These are phyloP conservation scores for Bos javanicus DNA, from an alignment of 2,113 vertebrate species.

Conservation along the genomic window DNA sequence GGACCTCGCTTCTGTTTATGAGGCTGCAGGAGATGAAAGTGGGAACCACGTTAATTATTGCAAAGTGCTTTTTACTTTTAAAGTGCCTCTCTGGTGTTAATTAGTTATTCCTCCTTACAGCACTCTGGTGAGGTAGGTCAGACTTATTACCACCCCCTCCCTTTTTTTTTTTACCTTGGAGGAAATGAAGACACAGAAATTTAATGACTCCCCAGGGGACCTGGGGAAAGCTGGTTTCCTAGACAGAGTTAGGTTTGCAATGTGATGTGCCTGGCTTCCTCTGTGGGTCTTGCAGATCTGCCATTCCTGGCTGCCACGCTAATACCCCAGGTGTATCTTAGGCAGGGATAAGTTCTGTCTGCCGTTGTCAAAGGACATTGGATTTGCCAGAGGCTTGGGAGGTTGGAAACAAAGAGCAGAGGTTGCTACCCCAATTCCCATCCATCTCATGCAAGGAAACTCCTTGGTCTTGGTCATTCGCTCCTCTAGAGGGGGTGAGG, in stretches of 20 bases:
- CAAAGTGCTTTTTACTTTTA: conserved; percentile 61
- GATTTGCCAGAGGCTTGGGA: background rate
- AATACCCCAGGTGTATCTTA: background rate
- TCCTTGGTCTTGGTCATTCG: background rate
- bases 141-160: background rate
- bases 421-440: background rate
- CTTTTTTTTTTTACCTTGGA: conserved; percentile 14
- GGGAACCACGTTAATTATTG: conserved; percentile 40
- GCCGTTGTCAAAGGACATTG: background rate
- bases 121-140: conserved; percentile 34
- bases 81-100: conserved; percentile 27
- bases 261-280: background rate
- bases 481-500: background rate
- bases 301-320: background rate
- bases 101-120: conserved; percentile 44
- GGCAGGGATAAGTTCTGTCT: background rate
- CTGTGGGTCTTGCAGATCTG: background rate
- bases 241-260: conserved; percentile 26
- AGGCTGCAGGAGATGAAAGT: conserved; percentile 43
- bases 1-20: background rate
- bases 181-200: conserved; percentile 62
- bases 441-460: background rate
- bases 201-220: conserved; percentile 58
- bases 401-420: background rate
- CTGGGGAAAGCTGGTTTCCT: conserved; percentile 24